Conservation (phyloP, 2,888 invertebrate species). For the Elmis aenea region DNA sequence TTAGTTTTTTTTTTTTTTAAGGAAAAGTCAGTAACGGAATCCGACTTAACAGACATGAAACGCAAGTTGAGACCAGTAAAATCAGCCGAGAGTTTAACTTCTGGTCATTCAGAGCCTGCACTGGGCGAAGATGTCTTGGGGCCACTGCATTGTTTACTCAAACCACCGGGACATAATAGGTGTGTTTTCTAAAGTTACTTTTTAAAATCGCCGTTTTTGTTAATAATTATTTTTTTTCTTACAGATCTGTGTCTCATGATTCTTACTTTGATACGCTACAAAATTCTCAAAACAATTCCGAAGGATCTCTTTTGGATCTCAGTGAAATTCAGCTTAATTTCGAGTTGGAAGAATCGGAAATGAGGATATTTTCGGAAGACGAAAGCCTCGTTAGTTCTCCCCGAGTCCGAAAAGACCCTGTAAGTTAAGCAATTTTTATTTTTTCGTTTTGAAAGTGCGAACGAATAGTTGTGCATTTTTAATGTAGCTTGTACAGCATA, state of each 20-base stretch:
- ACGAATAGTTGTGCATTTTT: too few relatives aligned
- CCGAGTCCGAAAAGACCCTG: conserved; percentile 46
- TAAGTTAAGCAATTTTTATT: conserved; percentile 27
- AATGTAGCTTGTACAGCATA: too few relatives aligned
- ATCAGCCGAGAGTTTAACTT: conserved; percentile 63
- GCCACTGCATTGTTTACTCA: conserved; percentile 44
- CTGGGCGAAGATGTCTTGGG: conserved; percentile 41
- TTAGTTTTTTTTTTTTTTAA: conserved; percentile 27
- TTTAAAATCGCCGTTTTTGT: conserved; percentile 1
- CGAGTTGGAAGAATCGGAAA: conserved; percentile 78
- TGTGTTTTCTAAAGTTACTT: conserved; percentile 17
- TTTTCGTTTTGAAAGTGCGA: too few relatives aligned
- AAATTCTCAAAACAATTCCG: conserved; percentile 49
- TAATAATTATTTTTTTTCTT: conserved; percentile 14
- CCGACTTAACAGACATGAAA: conserved; percentile 43
- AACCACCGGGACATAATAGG: conserved; percentile 53
- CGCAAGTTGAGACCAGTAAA: conserved; percentile 61
- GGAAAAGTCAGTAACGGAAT: conserved; percentile 45
- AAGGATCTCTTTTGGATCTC: conserved; percentile 58
- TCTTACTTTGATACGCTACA: conserved; percentile 84
- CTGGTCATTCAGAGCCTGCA: conserved; percentile 44
- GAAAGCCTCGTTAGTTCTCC: conserved; percentile 63
- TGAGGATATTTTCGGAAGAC: conserved; percentile 85
- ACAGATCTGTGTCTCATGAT: conserved; percentile 82
- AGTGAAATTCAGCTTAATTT: conserved; percentile 81